Evolutionary conservation across 2,113 vertebrate genomes (phyloP), one percentile per base, ranked within the genome.

Genomic region (Leuciscus idus): DNA sequence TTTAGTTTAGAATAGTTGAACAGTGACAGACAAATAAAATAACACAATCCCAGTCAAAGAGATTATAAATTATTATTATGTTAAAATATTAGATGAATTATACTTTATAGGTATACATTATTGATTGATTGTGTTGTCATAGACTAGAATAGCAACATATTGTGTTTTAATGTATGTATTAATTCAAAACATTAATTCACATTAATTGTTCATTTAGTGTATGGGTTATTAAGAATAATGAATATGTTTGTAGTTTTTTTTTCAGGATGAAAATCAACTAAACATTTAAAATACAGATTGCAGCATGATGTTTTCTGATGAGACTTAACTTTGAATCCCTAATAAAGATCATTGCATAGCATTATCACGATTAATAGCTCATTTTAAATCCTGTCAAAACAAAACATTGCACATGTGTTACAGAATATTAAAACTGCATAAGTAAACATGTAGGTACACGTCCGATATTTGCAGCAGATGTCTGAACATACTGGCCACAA

Each of bases 391-490:
- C 26, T 55, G n/a, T 76, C 46, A 52, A 76, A 76, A 76, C 46
- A 30, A 50, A 79, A 8, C 19, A 80, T 59, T 8, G 2, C 36
- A 19, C 5, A 61, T 62, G 12, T 13, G 78, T 43, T 80, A 0
- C 1, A 39, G 33, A 28, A 46, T 46, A 62, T 61, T 80, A 43
- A 43, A 62, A 80, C 7, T 43, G 23, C 55, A 80, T 9, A 26
- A 80, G 77, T 15, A 79, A 36, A 59, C 76, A 61, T 80, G n/a
- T 21, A 77, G 48, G 28, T 30, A 33, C 48, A 77, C 26, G 17
- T 55, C 13, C 8, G 26, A 33, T 82, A 36, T 80, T 36, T 80
- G 62, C 43, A 33, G 50, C 79, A 82, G 43, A 82, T 82, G 43
- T 82, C 43, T 82, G 17, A 82, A 33, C 80, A 82, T 52, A 15